phyloP scores from a whole-genome alignment of 1,140 invertebrate species.

The Armadillidium nasatum region DNA sequence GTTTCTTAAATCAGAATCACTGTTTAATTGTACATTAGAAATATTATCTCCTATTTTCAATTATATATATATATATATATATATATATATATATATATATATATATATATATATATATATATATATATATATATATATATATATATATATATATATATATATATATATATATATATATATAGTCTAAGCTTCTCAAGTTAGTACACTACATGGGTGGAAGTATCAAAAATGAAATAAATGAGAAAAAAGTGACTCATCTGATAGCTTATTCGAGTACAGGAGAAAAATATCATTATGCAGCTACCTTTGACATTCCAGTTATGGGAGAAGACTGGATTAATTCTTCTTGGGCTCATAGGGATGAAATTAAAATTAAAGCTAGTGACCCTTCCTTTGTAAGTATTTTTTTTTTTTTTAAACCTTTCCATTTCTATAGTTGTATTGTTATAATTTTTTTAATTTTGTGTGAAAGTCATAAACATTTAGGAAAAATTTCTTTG shows the following conservation, averaged over 20 bases:
- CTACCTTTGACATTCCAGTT: conserved; percentile 80
- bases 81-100: too few species aligned
- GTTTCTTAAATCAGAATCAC: too few species aligned
- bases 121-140: conserved; percentile 22
- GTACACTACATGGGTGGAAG: conserved; percentile 93
- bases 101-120: conserved; percentile 8
- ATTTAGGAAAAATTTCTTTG: too few species aligned
- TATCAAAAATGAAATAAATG: conserved; percentile 78
- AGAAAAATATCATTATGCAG: conserved; percentile 80
- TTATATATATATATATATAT: too few species aligned
- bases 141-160: too few species aligned
- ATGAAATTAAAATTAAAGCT: conserved; percentile 63
- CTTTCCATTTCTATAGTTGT: too few species aligned
- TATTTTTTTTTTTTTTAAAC: conserved; percentile 34
- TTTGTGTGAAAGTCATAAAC: too few species aligned
- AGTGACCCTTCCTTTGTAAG: conserved; percentile 59
- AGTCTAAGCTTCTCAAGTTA: conserved; percentile 75
- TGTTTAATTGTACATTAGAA: too few species aligned
- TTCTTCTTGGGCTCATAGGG: conserved; percentile 68
- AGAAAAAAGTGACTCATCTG: conserved; percentile 83
- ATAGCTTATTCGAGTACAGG: conserved; percentile 80
- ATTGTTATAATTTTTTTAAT: too few species aligned
- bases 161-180: too few species aligned
- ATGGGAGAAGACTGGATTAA: conserved; percentile 82
- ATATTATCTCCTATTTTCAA: too few species aligned